Conservation (phyloP, 1,140 invertebrate genomes). For the Cepaea nemoralis region DNA sequence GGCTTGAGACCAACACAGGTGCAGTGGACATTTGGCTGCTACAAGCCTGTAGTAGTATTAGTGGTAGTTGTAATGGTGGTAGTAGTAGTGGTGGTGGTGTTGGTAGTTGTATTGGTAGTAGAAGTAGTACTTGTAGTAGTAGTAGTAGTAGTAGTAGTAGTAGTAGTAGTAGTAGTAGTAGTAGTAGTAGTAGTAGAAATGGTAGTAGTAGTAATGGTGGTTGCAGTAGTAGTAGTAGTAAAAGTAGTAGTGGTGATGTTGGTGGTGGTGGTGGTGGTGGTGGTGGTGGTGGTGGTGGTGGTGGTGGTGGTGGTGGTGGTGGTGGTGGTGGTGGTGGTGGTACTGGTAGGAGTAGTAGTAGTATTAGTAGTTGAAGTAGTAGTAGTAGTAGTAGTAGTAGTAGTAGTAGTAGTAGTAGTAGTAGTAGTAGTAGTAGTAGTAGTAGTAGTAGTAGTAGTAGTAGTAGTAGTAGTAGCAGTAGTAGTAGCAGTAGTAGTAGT, state of each 20-base stretch:
- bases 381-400: too few species aligned
- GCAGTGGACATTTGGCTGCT: too few species aligned
- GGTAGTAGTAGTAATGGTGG: not conserved
- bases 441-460: too few species aligned
- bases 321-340: not conserved
- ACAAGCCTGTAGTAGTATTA: not conserved
- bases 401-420: too few species aligned
- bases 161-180: not conserved
- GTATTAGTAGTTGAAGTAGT: too few species aligned
- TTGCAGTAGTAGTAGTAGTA: not conserved
- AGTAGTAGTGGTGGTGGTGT: not conserved
- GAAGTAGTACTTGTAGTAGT: not conserved
- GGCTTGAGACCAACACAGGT: too few species aligned
- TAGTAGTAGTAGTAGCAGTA: too few species aligned
- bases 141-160: not conserved
- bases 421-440: too few species aligned
- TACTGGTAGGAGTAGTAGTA: too few species aligned
- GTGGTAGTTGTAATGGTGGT: not conserved
- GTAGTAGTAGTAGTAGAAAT: not conserved
- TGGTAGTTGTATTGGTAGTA: not conserved
- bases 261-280: not conserved
- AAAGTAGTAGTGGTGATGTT: not conserved
- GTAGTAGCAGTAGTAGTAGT: too few species aligned
- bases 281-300: not conserved
- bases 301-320: not conserved